Base-by-base conservation (phyloP, 1,140 invertebrate species). In the Centruroides vittatus region DNA sequence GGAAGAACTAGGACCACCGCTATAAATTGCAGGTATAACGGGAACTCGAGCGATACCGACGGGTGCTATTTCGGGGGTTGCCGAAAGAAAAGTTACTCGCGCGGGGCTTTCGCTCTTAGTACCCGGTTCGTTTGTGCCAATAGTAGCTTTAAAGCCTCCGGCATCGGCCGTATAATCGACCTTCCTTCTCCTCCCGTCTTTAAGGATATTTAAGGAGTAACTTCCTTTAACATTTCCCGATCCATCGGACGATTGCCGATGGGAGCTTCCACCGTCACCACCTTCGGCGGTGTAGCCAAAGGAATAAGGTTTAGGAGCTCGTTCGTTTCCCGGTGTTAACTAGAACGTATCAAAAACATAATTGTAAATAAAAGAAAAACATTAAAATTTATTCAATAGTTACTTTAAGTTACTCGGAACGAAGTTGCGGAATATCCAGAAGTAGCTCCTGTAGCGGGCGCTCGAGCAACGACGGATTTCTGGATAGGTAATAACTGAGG, bases 241-340 rank as follows among this genome's bases (percentile, higher is more conserved):
- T 8, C 58, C 67, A 49, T 67, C 63, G 13, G 51, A 35, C 10
- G 34, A 55, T 11, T 67, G 63, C 9, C 36, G 23, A 11, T 55
- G 62, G 7, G 53, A 35, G 23, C 49, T 60, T 36, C 9, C 36
- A 1, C 59, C 62, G 13, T 58, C 62, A 7, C 55, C 64, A 0
- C 56, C 61, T 46, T 61, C 72, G 0, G 67, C 70, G 6, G 61
- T 59, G 9, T 61, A 75, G 8, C 59, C 74, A 11, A 58, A 67
- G 13, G 73, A 57, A 46, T 66, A 63, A 6, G 65, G 65, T 35
- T 51, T 58, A 0, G 60, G 60, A 1, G 35, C 35, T 12, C 57
- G 23, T 23, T 2, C 23, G 23, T 23, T 23, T 23, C 23, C 23
- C 2, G 23, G 23, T 2, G 23, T 23, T 23, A 23, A 23, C 23